phyloP scores from a whole-genome alignment of 2,113 vertebrate genomes.

The Dromaius novaehollandiae region DNA sequence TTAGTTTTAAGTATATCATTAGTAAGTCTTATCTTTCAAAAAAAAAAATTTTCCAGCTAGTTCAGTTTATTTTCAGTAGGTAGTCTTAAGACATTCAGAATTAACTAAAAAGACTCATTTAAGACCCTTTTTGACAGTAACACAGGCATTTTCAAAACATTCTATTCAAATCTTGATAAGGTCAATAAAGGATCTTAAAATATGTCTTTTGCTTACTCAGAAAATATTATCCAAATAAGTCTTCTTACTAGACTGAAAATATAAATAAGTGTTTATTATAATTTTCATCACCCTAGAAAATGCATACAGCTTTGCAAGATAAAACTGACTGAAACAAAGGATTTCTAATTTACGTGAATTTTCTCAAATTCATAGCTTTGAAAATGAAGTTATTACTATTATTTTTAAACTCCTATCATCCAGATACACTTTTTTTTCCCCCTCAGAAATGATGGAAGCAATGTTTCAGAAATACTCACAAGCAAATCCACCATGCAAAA shows the following conservation, averaged over 20 bases:
- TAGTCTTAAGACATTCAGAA: not conserved
- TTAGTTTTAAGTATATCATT: not conserved
- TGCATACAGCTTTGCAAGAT: not conserved
- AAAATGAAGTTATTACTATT: not conserved
- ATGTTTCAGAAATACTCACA: not conserved
- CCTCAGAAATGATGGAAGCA: not conserved
- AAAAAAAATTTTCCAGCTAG: not conserved
- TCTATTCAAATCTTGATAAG: not conserved
- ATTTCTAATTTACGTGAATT: not conserved
- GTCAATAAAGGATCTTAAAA: not conserved
- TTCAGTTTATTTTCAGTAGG: not conserved
- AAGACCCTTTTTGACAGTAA: not conserved
- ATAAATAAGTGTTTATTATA: not conserved
- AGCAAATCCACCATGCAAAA: not conserved
- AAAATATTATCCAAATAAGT: not conserved
- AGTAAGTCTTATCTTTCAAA: not conserved
- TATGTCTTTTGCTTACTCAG: not conserved
- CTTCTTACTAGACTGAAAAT: not conserved
- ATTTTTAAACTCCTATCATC: not conserved
- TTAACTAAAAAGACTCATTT: not conserved
- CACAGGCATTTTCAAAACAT: not conserved
- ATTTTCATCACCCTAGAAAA: not conserved
- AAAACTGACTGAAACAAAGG: not conserved
- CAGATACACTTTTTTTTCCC: not conserved
- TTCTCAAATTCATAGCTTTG: not conserved